Evolutionary conservation across 2,113 vertebrate genomes (phyloP), one percentile per base, ranked within the genome.

Genomic region (Channa argus): DNA sequence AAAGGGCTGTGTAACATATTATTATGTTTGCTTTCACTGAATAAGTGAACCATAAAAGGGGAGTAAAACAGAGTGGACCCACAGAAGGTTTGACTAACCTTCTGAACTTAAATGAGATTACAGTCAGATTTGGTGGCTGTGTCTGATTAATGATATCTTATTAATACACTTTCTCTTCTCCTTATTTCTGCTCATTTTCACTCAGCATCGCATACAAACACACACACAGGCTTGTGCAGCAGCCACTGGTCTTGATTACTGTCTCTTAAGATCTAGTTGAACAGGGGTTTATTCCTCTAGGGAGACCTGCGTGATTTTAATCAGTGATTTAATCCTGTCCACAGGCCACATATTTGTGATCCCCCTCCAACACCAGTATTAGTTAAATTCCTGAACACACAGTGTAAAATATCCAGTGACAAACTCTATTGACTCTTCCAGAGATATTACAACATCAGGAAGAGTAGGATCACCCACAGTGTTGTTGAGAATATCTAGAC

Each of bases 71-170:
- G 53, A 52, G 68, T 55, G 65, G 14, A 11, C 45, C 65, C 14
- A 58, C 52, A 44, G 34, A 71, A 52, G 63, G 55, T 67, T 72
- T 74, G 73, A 63, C 53, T 65, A 73, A 77, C 61, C 45, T 61
- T 24, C 59, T 70, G 78, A 82, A 68, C 67, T 38, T 80, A 37
- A 73, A 56, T 34, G 71, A 86, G 84, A 84, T 86, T 73, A 69
- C 41, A 79, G 38, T 82, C 70, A 65, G 59, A 80, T 56, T 46
- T 69, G 51, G 64, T 63, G 65, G 6, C 58, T 63, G 75, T 36
- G 7, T 2, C 9, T 73, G 72, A 86, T 80, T 83, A n/a, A n/a
- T n/a, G n/a, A n/a, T n/a, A n/a, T n/a, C n/a, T n/a, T 39, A 66
- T 75, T 34, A 67, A 50, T 56, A 56, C 36, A 15, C 52, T 46